These are phyloP conservation scores for Drosophila emarginata DNA, from an alignment of 2,888 invertebrate species.

Conservation along the genomic window DNA sequence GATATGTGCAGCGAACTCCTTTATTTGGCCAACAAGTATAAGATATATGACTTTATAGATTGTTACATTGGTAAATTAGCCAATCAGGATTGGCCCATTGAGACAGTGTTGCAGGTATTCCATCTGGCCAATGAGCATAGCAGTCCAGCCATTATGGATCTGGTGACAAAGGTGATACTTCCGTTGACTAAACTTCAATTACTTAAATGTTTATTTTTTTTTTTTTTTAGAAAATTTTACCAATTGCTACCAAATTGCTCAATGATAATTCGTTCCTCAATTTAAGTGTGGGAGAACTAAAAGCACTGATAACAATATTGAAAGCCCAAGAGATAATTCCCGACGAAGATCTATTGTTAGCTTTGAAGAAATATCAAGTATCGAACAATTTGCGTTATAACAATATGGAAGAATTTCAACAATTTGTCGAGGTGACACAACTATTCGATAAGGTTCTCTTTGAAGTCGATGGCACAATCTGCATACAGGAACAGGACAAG, in stretches of 20 bases:
- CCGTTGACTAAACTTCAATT: background rate
- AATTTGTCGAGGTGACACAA: conserved; percentile 50
- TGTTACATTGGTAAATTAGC: conserved; percentile 47
- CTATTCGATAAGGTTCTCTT: conserved; percentile 43
- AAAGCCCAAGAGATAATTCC: conserved; percentile 21
- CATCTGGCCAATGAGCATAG: conserved; percentile 54
- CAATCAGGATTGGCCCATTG: conserved; percentile 47
- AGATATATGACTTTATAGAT: conserved; percentile 56
- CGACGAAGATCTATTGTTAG: conserved; percentile 32
- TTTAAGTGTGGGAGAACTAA: conserved; percentile 44
- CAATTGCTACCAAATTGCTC: conserved; percentile 42
- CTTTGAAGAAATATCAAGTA: conserved; percentile 49
- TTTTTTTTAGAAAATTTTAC: conserved; percentile 44
- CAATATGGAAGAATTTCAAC: conserved; percentile 48
- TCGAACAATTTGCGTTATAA: conserved; percentile 46
- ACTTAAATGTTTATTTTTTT: background rate
- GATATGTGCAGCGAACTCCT: conserved; percentile 51
- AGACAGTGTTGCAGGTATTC: conserved; percentile 51
- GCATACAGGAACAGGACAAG: background rate
- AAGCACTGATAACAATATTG: conserved; percentile 48
- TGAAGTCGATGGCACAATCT: conserved; percentile 48
- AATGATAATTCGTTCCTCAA: conserved; percentile 40
- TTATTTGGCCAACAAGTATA: conserved; percentile 50
- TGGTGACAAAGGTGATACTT: conserved; percentile 36
- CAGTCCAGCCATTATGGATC: conserved; percentile 32